Evolutionary conservation across 2,113 vertebrate species (phyloP).

Genomic region (Brachionichthys hirsutus): DNA sequence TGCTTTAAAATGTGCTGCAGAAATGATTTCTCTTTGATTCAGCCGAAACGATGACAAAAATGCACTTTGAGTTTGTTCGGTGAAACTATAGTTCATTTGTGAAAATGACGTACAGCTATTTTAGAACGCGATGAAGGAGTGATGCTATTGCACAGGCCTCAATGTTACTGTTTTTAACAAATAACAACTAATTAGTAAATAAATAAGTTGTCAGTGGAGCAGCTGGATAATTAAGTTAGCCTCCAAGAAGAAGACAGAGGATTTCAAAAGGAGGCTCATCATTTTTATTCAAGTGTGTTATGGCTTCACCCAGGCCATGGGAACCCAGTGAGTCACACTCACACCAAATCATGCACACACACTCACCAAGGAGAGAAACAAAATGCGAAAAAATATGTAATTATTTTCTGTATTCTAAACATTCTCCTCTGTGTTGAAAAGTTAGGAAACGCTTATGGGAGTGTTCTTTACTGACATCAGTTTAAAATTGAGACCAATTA

Average conservation of each 20-base stretch:
- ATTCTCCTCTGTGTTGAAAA: constrained; percentile 29
- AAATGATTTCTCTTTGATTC: no score
- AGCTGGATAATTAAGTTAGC: not conserved
- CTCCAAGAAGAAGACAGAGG: constrained; percentile 35
- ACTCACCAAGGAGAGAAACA: constrained; percentile 36
- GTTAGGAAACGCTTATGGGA: constrained; percentile 31
- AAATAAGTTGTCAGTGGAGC: not conserved
- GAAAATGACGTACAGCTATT: no score
- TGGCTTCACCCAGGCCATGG: constrained; percentile 62
- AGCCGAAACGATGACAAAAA: not conserved
- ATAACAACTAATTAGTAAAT: constrained; percentile 12
- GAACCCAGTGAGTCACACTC: constrained; percentile 68
- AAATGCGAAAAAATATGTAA: constrained; percentile 60
- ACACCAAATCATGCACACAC: constrained; percentile 76
- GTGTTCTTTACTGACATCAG: constrained; percentile 58
- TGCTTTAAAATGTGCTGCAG: no score
- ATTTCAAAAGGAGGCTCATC: constrained; percentile 69
- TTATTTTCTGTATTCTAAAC: constrained; percentile 50
- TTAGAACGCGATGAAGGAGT: no score
- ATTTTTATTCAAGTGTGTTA: constrained; percentile 78
- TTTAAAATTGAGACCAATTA: constrained; percentile 28
- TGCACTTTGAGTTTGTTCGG: not conserved
- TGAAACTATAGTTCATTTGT: not conserved
- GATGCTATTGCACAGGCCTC: no score
- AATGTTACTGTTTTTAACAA: no score